These are phyloP conservation scores for Aphidius colemani DNA, from an alignment of 2,888 invertebrate species.

Conservation along the genomic window DNA sequence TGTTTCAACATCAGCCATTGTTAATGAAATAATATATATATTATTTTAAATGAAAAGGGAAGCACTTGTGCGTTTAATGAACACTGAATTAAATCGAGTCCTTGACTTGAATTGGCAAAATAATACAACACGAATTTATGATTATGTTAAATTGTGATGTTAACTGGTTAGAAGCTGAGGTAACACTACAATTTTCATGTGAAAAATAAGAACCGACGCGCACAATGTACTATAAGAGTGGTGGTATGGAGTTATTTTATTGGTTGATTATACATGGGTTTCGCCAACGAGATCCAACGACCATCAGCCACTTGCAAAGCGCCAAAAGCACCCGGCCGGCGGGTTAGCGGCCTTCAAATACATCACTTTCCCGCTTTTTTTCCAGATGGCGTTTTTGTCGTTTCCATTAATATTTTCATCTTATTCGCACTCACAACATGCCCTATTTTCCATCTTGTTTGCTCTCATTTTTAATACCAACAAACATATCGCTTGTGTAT, in stretches of 20 bases:
- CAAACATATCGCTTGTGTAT: no score
- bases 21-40: slow-evolving; percentile 46
- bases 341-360: slow-evolving; percentile 55
- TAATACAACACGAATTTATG: slow-evolving; percentile 3
- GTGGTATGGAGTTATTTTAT: slow-evolving; percentile 20
- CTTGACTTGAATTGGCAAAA: slow-evolving; percentile 17
- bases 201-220: slow-evolving; percentile 39
- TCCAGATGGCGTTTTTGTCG: slow-evolving; percentile 47
- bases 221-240: slow-evolving; percentile 22
- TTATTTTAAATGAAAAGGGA: slow-evolving; percentile 29
- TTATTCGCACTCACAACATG: not conserved
- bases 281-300: slow-evolving; percentile 37
- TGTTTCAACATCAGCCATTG: slow-evolving; percentile 71
- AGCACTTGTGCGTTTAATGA: slow-evolving; percentile 26
- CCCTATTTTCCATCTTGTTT: not conserved
- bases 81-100: slow-evolving; percentile 23
- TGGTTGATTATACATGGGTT: slow-evolving; percentile 43
- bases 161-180: slow-evolving; percentile 33
- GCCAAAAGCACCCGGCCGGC: slow-evolving; percentile 15
- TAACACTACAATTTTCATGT: slow-evolving; percentile 39
- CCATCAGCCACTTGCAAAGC: slow-evolving; percentile 11
- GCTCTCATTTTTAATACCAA: not conserved
- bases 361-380: slow-evolving; percentile 56
- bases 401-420: slow-evolving; percentile 11
- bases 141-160: slow-evolving; percentile 11